phyloP scores from a whole-genome alignment of 2,888 invertebrate genomes.

The Nemurella pictetii region DNA sequence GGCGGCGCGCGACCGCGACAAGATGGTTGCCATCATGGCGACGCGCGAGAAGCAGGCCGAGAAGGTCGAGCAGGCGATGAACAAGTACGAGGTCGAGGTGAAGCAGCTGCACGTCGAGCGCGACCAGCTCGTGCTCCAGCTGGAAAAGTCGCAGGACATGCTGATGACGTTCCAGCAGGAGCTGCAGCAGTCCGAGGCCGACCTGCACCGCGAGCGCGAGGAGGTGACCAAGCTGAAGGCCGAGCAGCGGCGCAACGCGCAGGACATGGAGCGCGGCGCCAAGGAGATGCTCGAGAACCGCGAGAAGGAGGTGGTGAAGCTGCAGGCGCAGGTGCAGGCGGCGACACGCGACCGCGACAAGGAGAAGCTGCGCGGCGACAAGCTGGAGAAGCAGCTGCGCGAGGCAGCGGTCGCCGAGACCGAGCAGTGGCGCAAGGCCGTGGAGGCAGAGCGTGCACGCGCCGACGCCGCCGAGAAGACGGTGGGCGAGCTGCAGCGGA shows the following conservation, averaged over 20 bases:
- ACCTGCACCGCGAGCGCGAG: conserved; percentile 77
- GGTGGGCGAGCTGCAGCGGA: conserved; percentile 76
- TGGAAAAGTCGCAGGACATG: conserved; percentile 93
- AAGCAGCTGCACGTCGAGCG: conserved; percentile 83
- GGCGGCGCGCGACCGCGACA: conserved; percentile 72
- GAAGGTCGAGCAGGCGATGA: conserved; percentile 82
- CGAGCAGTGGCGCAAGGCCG: conserved; percentile 79
- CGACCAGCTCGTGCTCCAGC: conserved; percentile 83
- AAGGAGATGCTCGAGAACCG: conserved; percentile 68
- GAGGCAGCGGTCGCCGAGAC: conserved; percentile 67
- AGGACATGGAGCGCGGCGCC: conserved; percentile 49
- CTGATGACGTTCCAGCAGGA: conserved; percentile 92
- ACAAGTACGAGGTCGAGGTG: conserved; percentile 81
- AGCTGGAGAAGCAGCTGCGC: conserved; percentile 74
- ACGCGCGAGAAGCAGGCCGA: conserved; percentile 78
- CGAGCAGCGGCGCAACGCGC: conserved; percentile 60
- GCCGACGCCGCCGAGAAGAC: conserved; percentile 80
- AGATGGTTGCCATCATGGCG: conserved; percentile 75
- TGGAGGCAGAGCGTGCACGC: conserved; percentile 75
- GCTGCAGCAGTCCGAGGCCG: conserved; percentile 79
- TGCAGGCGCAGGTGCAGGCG: conserved; percentile 69
- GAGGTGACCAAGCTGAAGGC: conserved; percentile 72
- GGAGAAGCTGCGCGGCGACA: conserved; percentile 70
- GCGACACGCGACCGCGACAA: conserved; percentile 61
- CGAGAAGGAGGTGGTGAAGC: conserved; percentile 69